Evolutionary conservation across 2,113 vertebrate genomes (phyloP).

Genomic region (Plestiodon gilberti): DNA sequence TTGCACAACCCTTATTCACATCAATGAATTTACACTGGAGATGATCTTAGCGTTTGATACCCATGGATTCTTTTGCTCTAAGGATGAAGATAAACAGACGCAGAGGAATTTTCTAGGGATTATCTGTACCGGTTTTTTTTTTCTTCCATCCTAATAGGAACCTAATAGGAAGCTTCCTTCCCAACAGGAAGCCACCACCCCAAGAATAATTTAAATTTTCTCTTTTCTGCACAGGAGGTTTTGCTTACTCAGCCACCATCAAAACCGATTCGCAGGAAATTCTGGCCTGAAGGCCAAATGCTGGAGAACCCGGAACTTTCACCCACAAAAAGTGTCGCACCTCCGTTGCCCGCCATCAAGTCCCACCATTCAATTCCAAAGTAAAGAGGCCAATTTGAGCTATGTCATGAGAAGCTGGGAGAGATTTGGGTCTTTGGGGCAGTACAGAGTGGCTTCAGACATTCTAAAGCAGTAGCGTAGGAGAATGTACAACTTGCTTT

Average conservation of each 20-base stretch:
- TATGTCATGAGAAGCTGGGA: background rate
- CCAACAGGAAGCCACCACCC: no score
- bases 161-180: no score
- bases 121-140: no score
- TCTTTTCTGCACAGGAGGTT: conserved; percentile 78
- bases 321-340: conserved; percentile 64
- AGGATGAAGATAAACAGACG: background rate
- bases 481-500: background rate
- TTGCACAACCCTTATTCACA: background rate
- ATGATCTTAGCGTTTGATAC: background rate
- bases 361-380: conserved; percentile 81
- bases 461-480: background rate
- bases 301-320: conserved; percentile 80
- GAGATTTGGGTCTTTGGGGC: background rate
- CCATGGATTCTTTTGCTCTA: background rate
- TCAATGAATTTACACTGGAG: background rate
- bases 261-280: conserved; percentile 90
- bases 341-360: conserved; percentile 73
- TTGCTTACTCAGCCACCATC: conserved; percentile 83
- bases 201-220: background rate
- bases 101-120: background rate
- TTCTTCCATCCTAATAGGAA: no score
- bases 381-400: conserved; percentile 71
- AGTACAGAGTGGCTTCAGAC: background rate
- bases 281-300: conserved; percentile 83